Evolutionary conservation across 2,888 invertebrate species (phyloP), one percentile per base, ranked within the genome.

Genomic region (Margaritifera margaritifera): DNA sequence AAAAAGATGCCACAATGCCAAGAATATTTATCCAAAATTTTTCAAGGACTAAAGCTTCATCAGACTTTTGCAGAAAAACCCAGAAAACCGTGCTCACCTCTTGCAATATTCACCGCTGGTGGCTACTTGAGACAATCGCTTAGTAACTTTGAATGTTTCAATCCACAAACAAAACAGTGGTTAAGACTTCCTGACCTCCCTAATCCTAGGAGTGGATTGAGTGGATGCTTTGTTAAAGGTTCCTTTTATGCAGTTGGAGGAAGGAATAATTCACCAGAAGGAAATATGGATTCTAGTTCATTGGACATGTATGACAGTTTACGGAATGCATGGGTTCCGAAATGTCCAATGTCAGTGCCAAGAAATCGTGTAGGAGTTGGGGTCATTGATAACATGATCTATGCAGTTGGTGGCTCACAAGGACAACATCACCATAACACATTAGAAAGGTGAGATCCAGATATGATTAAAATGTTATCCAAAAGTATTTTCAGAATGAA

Each of bases 181-280:
- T 93, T 93, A 58, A 93, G 94, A 64, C 91, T 97, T 74, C 94
- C 96, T 2, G 93, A 94, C 84, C 91, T 97, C n/a, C 94, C 95
- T 0, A 94, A 95, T 68, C 96, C 97, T 0, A 92, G 97, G 72
- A 96, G 96, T 20, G 97, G 97, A 0, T 81, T 90, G 6, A 85
- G 87, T 53, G 87, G 87, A 0, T 86, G 86, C 51, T 87, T 89
- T 55, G 86, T 90, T 20, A 87, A 89, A 25, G 90, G 96, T 50
- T 92, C 94, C 85, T 95, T 97, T 90, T 97, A 96, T 91, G 96
- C 95, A 11, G 95, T 97, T 20, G 97, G 97, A 20, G 97, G 97
- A 0, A 92, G 97, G 79, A 96, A 97, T 89, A 97, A 96, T 87
- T 94, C 95, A 42, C 95, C 86, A 15, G 89, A 90, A 42, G 96